Evolutionary conservation across 2,888 invertebrate species (phyloP).

Genomic region (Bombylius discolor): DNA sequence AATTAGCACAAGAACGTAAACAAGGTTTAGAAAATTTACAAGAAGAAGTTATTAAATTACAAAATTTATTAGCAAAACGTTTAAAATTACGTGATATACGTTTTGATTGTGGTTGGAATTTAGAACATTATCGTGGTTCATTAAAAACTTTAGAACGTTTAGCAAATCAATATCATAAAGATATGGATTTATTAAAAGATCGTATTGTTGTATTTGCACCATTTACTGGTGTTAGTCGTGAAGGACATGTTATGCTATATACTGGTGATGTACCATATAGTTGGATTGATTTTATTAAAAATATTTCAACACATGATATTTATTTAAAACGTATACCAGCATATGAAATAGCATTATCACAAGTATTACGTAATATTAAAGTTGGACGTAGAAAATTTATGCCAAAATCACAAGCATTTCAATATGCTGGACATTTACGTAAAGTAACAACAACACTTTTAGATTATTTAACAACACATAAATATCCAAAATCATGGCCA

Average conservation of each 20-base stretch:
- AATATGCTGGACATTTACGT: conserved; percentile 71
- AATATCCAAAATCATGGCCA: conserved; percentile 62
- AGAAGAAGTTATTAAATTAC: conserved; percentile 52
- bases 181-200: conserved; percentile 54
- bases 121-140: conserved; percentile 81
- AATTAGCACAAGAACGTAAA: conserved; percentile 51
- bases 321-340: conserved; percentile 62
- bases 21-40: conserved; percentile 51
- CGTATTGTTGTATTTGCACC: conserved; percentile 74
- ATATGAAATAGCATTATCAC: conserved; percentile 73
- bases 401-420: conserved; percentile 75
- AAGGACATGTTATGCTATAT: conserved; percentile 80
- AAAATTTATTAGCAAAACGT: conserved; percentile 25
- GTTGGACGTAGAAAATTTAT: conserved; percentile 81
- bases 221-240: conserved; percentile 81
- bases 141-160: conserved; percentile 69
- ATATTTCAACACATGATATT: conserved; percentile 61
- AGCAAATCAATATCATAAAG: conserved; percentile 57
- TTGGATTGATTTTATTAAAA: conserved; percentile 82
- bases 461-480: conserved; percentile 53
- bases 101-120: conserved; percentile 81
- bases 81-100: conserved; percentile 47
- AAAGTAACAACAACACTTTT: conserved; percentile 75
- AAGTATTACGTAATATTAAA: conserved; percentile 68
- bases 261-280: conserved; percentile 87